These are phyloP conservation scores for Candoia aspera DNA, from an alignment of 2,113 vertebrate genomes.

Conservation along the genomic window DNA sequence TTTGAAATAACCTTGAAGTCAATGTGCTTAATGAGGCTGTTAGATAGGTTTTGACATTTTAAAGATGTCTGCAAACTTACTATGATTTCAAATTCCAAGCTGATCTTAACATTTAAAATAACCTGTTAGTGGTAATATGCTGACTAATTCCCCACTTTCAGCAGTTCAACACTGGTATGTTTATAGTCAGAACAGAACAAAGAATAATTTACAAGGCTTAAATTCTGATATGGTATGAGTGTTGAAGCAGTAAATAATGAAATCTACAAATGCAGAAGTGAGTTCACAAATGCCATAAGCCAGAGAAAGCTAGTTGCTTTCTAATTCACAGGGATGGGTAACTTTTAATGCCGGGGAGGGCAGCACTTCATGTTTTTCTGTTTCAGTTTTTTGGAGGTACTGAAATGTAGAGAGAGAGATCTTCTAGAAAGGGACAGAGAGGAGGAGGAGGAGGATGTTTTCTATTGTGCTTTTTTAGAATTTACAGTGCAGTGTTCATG, in stretches of 20 bases:
- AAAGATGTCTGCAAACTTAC: neutral
- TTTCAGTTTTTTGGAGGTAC: neutral
- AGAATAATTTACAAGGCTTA: neutral
- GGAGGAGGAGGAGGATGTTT: neutral
- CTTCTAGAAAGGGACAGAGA: neutral
- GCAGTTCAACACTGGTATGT: neutral
- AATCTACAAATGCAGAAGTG: neutral
- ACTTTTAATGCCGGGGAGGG: neutral
- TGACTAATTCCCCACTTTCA: neutral
- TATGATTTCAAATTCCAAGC: neutral
- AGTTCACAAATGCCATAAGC: neutral
- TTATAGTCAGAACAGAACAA: neutral
- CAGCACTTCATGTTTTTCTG: neutral
- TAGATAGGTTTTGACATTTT: neutral
- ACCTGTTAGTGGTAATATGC: rapidly evolving
- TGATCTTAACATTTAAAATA: constrained; percentile 1
- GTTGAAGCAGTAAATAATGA: neutral
- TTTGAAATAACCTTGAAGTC: neutral
- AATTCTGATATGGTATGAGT: neutral
- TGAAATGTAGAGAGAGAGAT: neutral
- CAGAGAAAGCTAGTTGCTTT: neutral
- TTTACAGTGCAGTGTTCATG: neutral
- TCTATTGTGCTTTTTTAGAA: neutral
- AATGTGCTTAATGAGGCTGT: neutral
- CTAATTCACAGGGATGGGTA: neutral